A percentile compares a stretch with the other conserved stretches of the same genome.
These are phyloP conservation scores for Heliconius melpomene DNA, from an alignment of 1,140 invertebrate genomes.

Conservation along the genomic window DNA sequence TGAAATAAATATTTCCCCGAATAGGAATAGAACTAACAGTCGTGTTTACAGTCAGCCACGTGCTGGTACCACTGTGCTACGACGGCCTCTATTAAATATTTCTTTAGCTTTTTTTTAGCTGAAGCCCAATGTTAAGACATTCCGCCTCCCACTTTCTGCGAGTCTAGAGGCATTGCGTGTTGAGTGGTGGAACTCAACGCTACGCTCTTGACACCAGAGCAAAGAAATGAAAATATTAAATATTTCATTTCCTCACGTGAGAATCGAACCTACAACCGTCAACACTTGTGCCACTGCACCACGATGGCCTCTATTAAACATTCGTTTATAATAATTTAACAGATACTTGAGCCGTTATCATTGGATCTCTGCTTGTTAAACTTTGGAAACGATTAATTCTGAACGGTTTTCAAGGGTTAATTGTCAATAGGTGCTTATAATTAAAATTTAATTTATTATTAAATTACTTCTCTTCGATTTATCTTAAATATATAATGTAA, in stretches of 20 bases:
- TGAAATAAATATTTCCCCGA: no score
- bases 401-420: constrained; percentile 18
- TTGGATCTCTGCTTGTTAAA: constrained; percentile 36
- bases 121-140: no score
- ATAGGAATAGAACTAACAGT: no score
- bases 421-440: constrained; percentile 5
- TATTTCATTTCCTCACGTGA: neutral
- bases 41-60: no score
- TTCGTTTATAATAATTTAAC: constrained; percentile 57
- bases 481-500: neutral
- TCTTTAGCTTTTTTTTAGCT: constrained; percentile 31
- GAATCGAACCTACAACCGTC: no score
- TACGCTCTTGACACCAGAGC: no score
- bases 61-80: no score
- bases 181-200: no score
- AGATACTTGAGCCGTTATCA: constrained; percentile 50
- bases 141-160: no score
- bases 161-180: no score
- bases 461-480: neutral
- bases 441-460: constrained; percentile 13
- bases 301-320: constrained; percentile 10
- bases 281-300: no score
- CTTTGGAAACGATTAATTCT: constrained; percentile 37
- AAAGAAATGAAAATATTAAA: neutral
- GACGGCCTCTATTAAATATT: constrained; percentile 28